Conservation (phyloP, 2,113 vertebrate genomes). For the Dasypus novemcinctus region DNA sequence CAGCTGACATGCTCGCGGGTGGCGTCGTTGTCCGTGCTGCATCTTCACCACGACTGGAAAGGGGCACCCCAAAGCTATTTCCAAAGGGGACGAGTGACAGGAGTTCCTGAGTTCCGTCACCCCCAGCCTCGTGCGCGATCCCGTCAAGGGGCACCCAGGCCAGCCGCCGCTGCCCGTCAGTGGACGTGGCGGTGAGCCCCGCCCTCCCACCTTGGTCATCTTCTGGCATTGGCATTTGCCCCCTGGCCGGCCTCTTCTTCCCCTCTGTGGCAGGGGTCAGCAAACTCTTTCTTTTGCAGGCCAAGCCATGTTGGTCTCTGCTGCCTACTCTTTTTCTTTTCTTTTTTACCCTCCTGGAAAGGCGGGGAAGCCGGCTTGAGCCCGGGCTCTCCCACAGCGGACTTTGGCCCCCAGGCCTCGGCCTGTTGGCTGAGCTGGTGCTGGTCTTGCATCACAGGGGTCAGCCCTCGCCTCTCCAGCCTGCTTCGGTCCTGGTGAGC, state of each 20-base stretch:
- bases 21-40: too few species aligned
- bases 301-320: background rate
- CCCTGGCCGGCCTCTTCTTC: too few species aligned
- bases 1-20: too few species aligned
- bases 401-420: too few species aligned
- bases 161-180: background rate
- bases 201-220: background rate
- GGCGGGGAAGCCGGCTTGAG: background rate
- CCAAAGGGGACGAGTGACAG: background rate
- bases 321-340: background rate
- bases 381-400: too few species aligned
- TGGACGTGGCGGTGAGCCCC: background rate
- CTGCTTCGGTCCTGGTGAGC: too few species aligned
- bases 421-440: too few species aligned
- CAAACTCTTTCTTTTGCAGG: background rate
- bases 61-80: background rate
- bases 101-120: background rate
- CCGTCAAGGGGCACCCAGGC: too few species aligned
- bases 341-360: background rate
- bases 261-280: too few species aligned
- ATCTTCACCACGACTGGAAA: too few species aligned
- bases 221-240: background rate
- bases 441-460: too few species aligned
- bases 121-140: accelerated
- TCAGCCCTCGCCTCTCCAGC: too few species aligned